These are phyloP conservation scores for Turnix velox DNA, from an alignment of 2,113 vertebrate species.

Conservation along the genomic window DNA sequence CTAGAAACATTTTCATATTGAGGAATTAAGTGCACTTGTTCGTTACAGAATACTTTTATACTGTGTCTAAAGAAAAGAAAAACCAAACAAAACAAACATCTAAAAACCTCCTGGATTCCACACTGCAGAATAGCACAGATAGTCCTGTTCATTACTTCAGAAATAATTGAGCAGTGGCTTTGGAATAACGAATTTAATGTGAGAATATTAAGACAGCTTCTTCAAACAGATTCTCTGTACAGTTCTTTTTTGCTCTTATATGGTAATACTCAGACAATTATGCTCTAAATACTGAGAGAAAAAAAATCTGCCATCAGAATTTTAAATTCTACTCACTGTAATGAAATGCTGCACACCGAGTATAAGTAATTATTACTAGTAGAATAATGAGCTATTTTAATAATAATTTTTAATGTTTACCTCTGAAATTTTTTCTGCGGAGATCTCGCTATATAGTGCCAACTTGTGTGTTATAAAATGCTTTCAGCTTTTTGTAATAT, in stretches of 20 bases:
- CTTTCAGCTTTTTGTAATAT: background rate
- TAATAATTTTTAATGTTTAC: background rate
- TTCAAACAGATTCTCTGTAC: background rate
- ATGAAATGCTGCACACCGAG: background rate
- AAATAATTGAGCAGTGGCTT: background rate
- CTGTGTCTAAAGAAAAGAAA: rapidly evolving
- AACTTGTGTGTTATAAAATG: background rate
- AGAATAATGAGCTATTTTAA: background rate
- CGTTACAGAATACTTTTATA: background rate
- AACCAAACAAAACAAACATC: background rate
- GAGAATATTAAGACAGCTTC: background rate
- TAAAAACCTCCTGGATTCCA: background rate
- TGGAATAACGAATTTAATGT: background rate
- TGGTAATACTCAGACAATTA: background rate
- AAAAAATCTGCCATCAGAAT: background rate
- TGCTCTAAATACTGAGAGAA: background rate
- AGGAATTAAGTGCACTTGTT: background rate
- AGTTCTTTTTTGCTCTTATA: constrained; percentile 4
- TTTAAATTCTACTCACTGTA: background rate
- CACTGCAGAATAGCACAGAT: background rate
- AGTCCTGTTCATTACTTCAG: background rate
- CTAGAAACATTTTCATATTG: background rate
- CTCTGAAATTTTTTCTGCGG: background rate
- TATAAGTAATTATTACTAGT: background rate
- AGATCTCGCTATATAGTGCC: background rate